Evolutionary conservation across 2,113 vertebrate species (phyloP), one percentile per base, ranked within the genome.

Genomic region (Rhinichthys klamathensis): DNA sequence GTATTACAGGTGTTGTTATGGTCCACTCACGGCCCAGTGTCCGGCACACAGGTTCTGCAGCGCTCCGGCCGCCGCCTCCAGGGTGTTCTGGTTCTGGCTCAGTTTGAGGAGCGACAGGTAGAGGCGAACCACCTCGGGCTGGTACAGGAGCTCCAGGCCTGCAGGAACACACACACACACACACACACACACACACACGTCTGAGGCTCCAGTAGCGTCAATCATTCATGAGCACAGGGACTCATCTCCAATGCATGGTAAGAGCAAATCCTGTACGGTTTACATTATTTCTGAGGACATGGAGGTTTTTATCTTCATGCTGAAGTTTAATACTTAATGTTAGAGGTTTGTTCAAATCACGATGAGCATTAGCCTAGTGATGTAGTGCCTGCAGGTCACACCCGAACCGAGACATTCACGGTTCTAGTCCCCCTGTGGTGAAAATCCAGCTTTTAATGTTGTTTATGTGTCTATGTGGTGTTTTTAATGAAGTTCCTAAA

Each of bases 21-120:
- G 32, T 35, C 35, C 35, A 41, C 95, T 95, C 88, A 95, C 95
- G 81, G 83, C 96, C 98, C 98, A 99, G 82, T 97, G 97, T 91
- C 98, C 98, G 0, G 98, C 98, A 27, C 97, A 97, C 25, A 99
- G 98, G 90, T 99, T 99, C 94, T 99, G 98, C 84, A 99, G 90
- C 0, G 98, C 97, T 6, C 98, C 98, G 0, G 97, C 97, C 0
- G 98, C 97, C 0, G 98, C 98, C 94, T 99, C 98, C 90, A 99
- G 92, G 18, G 98, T 99, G 93, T 99, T 99, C 92, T 97, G 97
- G 91, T 99, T 99, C 90, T 97, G 97, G 89, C 97, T 99, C 93
- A 98, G 97, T 0, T 97, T 98, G 89, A 99, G 97, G 60, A 99
- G 96, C 49, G 97, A 98, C 84, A 99, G 95, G 92, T 99, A 99